Evolutionary conservation across 23 tunicate species (phyloP), one percentile per base, ranked within the genome.

Genomic region (Pegea sp.): DNA sequence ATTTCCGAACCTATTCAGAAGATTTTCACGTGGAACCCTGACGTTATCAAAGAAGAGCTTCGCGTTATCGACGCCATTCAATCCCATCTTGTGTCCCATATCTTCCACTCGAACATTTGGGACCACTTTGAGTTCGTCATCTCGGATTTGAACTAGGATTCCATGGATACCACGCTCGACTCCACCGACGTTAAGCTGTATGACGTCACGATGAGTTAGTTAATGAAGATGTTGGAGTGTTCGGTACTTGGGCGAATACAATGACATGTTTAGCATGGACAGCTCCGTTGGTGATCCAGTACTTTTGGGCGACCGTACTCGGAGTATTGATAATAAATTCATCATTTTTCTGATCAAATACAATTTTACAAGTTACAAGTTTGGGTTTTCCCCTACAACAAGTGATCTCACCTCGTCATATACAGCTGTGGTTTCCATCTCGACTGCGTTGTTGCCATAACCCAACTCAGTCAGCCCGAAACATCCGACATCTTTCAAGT

Each of bases 231-330:
- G 13, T 38, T 38, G 13, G 46, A 13, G 13, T 51, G 24, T 19
- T 51, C 22, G 56, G 22, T 51, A 84, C 95, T 73, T 84, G 98
- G 4, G 98, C 98, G 63, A 89, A 89, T 48, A 89, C 98, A 61
- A 89, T 62, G 34, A 77, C 62, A 51, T 89, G 98, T 34, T 89
- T 77, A 4, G 98, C 98, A 61, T 89, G 98, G 7, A 89, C 80
- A 26, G 98, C 98, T 13, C 98, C 98, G 42, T 89, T 89, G 13
- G 98, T 89, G 21, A 89, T 89, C 98, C 98, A 89, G 56, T 89
- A 89, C 52, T 89, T 89, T 43, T 89, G 98, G 0, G 98, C 72
- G 19, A 89, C 60, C 0, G 79, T 77, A 30, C 67, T 89, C 24
- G 98, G 98, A 42, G 90, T 64, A 67, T 89, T 77, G 67, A 77